Conservation (phyloP, 2,888 invertebrate species). For the Kryphioiulus occultus region DNA sequence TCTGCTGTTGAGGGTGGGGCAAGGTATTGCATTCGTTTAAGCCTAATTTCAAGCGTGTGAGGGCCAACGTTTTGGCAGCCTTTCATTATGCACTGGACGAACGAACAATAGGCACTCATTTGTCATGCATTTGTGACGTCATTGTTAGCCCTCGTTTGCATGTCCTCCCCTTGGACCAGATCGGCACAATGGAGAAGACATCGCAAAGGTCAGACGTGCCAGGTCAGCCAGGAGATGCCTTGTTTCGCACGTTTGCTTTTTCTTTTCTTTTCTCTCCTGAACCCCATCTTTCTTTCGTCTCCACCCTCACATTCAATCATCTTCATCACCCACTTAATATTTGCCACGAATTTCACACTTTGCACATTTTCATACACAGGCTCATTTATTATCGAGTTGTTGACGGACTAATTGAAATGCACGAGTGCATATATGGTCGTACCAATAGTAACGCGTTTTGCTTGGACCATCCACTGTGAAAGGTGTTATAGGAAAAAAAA, state of each 20-base stretch:
- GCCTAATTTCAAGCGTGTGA: constrained; percentile 5
- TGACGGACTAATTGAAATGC: background rate
- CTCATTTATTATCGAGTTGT: background rate
- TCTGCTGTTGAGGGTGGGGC: background rate
- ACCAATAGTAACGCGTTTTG: too few relatives aligned
- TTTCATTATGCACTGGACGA: constrained; percentile 27
- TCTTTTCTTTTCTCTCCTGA: constrained; percentile 17
- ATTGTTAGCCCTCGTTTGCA: background rate
- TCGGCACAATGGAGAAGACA: constrained; percentile 4
- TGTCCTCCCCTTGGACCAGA: constrained; percentile 28
- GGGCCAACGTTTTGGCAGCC: constrained; percentile 31
- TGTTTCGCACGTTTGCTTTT: constrained; percentile 28
- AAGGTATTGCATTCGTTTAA: background rate
- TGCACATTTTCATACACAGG: background rate
- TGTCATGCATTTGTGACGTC: constrained; percentile 43
- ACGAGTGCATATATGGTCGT: background rate
- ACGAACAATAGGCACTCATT: constrained; percentile 39
- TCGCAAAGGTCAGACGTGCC: constrained; percentile 39
- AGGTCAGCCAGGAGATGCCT: constrained; percentile 39
- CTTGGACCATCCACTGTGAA: too few relatives aligned
- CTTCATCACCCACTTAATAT: constrained; percentile 17
- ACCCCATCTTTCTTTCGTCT: constrained; percentile 33
- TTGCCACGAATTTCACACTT: background rate
- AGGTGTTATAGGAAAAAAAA: too few relatives aligned
- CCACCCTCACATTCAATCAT: constrained; percentile 42